A percentile compares a stretch with the other conserved stretches of the same genome.
These are phyloP conservation scores for Talpa occidentalis DNA, from an alignment of 2,113 vertebrate species.

Conservation along the genomic window DNA sequence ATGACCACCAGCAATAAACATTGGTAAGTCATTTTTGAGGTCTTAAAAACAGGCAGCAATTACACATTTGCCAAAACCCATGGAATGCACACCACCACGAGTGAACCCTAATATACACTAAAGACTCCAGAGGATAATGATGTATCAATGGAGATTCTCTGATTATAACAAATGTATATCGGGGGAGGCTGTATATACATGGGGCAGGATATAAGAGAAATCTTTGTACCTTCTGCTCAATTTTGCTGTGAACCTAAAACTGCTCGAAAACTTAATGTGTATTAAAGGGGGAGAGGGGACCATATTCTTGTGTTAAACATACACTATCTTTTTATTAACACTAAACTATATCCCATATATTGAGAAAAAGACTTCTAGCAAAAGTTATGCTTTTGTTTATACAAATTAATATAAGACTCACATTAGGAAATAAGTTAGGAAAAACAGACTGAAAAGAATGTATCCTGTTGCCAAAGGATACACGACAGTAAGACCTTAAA, in stretches of 20 bases:
- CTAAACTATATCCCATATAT: conserved; percentile 51
- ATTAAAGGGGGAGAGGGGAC: background rate
- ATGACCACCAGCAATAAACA: conserved; percentile 37
- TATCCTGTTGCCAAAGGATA: conserved; percentile 9
- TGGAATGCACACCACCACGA: background rate
- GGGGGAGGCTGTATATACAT: background rate
- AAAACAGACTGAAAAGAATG: conserved; percentile 3
- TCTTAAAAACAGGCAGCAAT: conserved; percentile 14
- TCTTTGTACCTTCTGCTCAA: background rate
- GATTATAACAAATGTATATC: background rate
- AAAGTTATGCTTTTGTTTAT: conserved; percentile 25
- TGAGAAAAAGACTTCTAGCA: conserved; percentile 43
- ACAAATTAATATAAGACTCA: conserved; percentile 41
- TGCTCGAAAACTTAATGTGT: conserved; percentile 33
- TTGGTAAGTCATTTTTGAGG: background rate
- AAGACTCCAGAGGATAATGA: background rate
- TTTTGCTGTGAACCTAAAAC: conserved; percentile 49
- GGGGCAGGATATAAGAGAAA: background rate
- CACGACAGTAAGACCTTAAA: conserved; percentile 32
- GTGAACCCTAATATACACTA: background rate
- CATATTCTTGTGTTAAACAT: conserved; percentile 48
- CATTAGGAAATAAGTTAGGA: conserved; percentile 48
- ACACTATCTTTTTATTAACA: conserved; percentile 47
- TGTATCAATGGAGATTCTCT: background rate
- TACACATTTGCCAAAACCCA: conserved; percentile 32